A percentile compares a stretch with the other conserved stretches of the same genome.
Conservation (phyloP, 1,140 invertebrate species). For the Teleopsis dalmanni region DNA sequence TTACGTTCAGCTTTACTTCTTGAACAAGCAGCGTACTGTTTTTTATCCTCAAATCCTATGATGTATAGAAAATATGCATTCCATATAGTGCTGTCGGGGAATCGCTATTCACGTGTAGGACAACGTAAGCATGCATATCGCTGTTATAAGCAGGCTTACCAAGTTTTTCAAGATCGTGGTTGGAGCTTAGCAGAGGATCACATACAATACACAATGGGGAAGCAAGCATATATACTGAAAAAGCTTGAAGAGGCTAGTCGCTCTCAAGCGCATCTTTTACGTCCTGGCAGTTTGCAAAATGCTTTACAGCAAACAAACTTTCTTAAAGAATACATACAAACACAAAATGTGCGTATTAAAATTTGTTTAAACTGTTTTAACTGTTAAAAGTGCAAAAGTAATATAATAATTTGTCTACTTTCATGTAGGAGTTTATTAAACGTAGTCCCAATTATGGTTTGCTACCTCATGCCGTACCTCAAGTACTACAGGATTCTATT, state of each 20-base stretch:
- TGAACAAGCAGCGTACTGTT: conserved; percentile 93
- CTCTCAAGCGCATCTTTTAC: conserved; percentile 73
- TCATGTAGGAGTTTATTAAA: conserved; percentile 29
- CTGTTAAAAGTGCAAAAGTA: background rate
- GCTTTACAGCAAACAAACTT: conserved; percentile 74
- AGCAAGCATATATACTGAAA: conserved; percentile 75
- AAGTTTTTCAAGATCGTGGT: conserved; percentile 64
- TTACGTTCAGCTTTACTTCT: conserved; percentile 81
- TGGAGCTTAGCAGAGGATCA: conserved; percentile 93
- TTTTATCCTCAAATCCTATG: conserved; percentile 59
- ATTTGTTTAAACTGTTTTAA: background rate
- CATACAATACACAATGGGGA: conserved; percentile 87
- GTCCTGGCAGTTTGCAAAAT: conserved; percentile 65
- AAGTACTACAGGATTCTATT: conserved; percentile 35
- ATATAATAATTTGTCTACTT: conserved; percentile 3
- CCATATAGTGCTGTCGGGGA: conserved; percentile 90
- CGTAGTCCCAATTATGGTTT: conserved; percentile 34
- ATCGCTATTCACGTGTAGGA: conserved; percentile 84
- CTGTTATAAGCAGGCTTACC: conserved; percentile 86
- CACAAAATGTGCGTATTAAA: conserved; percentile 46
- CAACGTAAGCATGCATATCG: conserved; percentile 83
- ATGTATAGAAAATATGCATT: conserved; percentile 95
- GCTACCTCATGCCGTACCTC: conserved; percentile 32
- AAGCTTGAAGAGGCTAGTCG: conserved; percentile 64
- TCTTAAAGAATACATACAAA: conserved; percentile 80